A percentile compares a stretch with the other conserved stretches of the same genome.
Evolutionary conservation across 2,888 invertebrate species (phyloP).

Genomic region (Germaria angustata): DNA sequence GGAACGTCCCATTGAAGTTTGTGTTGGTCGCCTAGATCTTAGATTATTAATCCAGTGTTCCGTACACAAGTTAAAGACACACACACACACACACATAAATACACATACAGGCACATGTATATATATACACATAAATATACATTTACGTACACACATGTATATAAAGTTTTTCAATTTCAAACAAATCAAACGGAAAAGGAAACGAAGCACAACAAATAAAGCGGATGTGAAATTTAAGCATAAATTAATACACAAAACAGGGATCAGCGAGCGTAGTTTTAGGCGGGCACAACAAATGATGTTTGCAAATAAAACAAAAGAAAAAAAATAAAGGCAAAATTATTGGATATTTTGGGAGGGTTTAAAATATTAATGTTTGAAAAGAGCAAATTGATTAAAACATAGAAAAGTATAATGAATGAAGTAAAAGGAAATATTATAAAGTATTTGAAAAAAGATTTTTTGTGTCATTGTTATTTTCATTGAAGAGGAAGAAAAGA

Average conservation of each 20-base stretch:
- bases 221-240: slow-evolving; percentile 25
- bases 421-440: slow-evolving; percentile 8
- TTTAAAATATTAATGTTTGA: slow-evolving; percentile 35
- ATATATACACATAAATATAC: slow-evolving; percentile 33
- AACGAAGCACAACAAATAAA: slow-evolving; percentile 41
- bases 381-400: neutral
- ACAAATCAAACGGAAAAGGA: slow-evolving; percentile 29
- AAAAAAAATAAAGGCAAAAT: slow-evolving; percentile 48
- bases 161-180: slow-evolving; percentile 27
- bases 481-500: slow-evolving; percentile 45
- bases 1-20: slow-evolving; percentile 77
- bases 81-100: slow-evolving; percentile 51
- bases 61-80: slow-evolving; percentile 66
- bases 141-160: slow-evolving; percentile 43
- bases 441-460: slow-evolving; percentile 13
- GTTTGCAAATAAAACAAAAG: slow-evolving; percentile 32
- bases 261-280: slow-evolving; percentile 39
- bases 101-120: slow-evolving; percentile 28
- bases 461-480: slow-evolving; percentile 34
- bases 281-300: slow-evolving; percentile 51
- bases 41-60: slow-evolving; percentile 76
- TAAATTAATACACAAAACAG: slow-evolving; percentile 33
- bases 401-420: neutral
- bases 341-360: neutral
- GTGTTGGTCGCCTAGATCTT: slow-evolving; percentile 80